These are phyloP conservation scores for Noturus placidus DNA, from an alignment of 2,113 vertebrate species.

Conservation along the genomic window DNA sequence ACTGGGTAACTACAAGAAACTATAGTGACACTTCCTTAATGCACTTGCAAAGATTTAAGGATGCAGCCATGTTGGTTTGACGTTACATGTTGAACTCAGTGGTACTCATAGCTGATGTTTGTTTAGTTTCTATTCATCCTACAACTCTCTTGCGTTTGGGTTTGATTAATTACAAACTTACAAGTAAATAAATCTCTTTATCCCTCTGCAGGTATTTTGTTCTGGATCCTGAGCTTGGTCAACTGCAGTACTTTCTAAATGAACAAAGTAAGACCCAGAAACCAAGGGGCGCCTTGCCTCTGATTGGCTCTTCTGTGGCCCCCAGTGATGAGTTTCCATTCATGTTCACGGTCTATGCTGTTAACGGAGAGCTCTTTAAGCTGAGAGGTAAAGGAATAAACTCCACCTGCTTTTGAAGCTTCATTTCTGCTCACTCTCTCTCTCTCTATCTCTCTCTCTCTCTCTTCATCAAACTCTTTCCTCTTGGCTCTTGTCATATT, in stretches of 20 bases:
- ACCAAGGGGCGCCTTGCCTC: conserved; percentile 81
- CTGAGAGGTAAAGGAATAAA: conserved; percentile 77
- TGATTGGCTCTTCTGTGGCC: conserved; percentile 82
- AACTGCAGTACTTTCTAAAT: conserved; percentile 88
- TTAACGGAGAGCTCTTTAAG: conserved; percentile 84
- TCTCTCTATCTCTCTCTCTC: neutral
- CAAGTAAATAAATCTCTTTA: neutral
- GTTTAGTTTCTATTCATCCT: neutral
- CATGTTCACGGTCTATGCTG: conserved; percentile 85
- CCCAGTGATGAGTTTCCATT: conserved; percentile 82
- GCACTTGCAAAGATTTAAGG: neutral
- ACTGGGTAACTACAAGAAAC: neutral
- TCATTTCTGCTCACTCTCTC: conserved; percentile 18
- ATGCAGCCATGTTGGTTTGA: neutral
- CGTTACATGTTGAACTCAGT: neutral
- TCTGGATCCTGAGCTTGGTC: conserved; percentile 82
- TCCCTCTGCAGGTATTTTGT: conserved; percentile 74
- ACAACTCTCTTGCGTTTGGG: neutral
- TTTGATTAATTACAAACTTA: neutral
- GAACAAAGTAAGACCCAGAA: conserved; percentile 83
- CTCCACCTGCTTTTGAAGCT: neutral
- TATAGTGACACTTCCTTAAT: neutral
- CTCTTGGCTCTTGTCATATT: conserved; percentile 6
- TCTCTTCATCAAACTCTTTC: neutral
- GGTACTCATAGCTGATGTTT: neutral